phyloP scores from a whole-genome alignment of 2,113 vertebrate genomes.

The Petrocephalus zakoni region DNA sequence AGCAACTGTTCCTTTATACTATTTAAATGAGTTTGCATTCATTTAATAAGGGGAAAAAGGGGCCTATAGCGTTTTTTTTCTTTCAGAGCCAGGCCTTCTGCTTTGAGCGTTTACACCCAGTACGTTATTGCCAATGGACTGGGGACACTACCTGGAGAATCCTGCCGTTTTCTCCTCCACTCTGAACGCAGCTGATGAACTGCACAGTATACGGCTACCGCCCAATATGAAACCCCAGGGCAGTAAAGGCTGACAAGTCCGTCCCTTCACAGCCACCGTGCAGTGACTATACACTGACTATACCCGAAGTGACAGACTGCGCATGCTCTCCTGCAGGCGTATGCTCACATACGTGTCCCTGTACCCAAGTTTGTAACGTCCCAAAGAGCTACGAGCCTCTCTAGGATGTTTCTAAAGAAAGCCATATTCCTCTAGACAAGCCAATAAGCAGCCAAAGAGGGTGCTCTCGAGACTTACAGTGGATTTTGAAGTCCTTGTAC shows the following conservation, averaged over 20 bases:
- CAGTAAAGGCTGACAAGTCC: not conserved
- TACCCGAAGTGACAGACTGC: not conserved
- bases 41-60: too few relatives aligned
- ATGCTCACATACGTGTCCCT: not conserved
- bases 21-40: not conserved
- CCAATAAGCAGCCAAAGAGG: not conserved
- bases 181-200: not conserved
- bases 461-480: constrained; percentile 75
- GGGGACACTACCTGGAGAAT: not conserved
- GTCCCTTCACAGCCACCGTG: not conserved
- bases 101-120: too few relatives aligned
- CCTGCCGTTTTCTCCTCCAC: not conserved
- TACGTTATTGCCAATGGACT: not conserved
- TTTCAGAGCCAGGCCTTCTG: not conserved
- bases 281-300: not conserved
- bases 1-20: not conserved
- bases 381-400: not conserved
- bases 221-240: not conserved
- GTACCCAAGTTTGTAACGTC: not conserved
- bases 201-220: not conserved
- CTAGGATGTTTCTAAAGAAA: not conserved
- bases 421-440: not conserved
- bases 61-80: not conserved
- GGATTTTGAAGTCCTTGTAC: constrained; percentile 99
- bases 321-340: not conserved